These are phyloP conservation scores for Oligia fasciuncula DNA, from an alignment of 2,888 invertebrate species.

Conservation along the genomic window DNA sequence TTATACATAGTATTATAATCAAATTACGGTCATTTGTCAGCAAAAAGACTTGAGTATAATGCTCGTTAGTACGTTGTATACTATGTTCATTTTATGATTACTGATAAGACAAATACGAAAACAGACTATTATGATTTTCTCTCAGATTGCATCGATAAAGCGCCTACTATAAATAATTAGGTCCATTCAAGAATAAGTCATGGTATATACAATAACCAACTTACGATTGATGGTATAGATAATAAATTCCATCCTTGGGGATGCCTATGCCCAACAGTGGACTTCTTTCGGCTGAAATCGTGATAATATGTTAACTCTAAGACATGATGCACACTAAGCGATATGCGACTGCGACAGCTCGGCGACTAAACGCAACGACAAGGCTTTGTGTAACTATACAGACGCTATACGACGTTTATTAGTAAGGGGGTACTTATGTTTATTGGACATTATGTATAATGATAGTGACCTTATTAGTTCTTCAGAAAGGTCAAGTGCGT, in stretches of 20 bases:
- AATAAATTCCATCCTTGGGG: neutral
- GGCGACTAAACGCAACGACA: neutral
- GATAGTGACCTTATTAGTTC: neutral
- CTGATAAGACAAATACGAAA: neutral
- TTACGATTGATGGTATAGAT: neutral
- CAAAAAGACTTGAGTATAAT: constrained; percentile 24
- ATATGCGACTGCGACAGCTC: neutral
- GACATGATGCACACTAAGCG: neutral
- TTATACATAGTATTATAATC: constrained; percentile 11
- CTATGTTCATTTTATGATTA: neutral
- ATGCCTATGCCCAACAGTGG: neutral
- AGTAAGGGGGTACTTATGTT: neutral
- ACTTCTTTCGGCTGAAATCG: neutral
- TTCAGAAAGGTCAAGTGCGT: neutral
- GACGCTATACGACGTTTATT: too few species aligned
- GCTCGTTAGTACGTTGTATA: constrained; percentile 26
- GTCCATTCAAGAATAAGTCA: neutral
- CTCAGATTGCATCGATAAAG: neutral
- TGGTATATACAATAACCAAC: neutral
- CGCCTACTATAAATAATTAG: neutral
- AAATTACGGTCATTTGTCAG: constrained; percentile 34
- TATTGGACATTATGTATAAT: neutral
- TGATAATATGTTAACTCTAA: neutral
- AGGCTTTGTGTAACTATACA: too few species aligned
- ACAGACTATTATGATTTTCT: neutral